A percentile compares a stretch with the other conserved stretches of the same genome.
phyloP scores from a whole-genome alignment of 2,888 invertebrate species.

The Acronicta leporina region DNA sequence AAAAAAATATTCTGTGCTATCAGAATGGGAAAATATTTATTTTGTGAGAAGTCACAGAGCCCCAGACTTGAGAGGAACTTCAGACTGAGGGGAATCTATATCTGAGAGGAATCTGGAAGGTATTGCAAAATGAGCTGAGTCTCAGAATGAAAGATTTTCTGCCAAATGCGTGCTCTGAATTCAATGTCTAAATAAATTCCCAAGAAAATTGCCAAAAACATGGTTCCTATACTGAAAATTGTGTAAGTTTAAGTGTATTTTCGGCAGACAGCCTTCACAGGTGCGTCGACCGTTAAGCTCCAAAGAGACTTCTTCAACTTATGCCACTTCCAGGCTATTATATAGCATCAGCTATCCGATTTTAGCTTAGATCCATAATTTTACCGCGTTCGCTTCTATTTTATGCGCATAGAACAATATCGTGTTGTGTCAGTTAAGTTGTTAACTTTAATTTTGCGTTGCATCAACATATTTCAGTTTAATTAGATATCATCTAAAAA shows the following conservation, averaged over 20 bases:
- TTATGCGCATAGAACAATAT: not conserved
- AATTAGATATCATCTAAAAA: too few relatives aligned
- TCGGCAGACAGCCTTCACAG: constrained; percentile 31
- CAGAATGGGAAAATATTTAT: too few relatives aligned
- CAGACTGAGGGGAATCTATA: too few relatives aligned
- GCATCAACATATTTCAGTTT: too few relatives aligned
- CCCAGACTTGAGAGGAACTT: too few relatives aligned
- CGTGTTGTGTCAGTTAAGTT: not conserved
- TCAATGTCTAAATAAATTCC: not conserved
- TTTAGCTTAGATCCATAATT: constrained; percentile 6
- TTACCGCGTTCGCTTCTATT: too few relatives aligned
- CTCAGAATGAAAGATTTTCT: too few relatives aligned
- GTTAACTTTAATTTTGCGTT: not conserved
- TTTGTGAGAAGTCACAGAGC: too few relatives aligned
- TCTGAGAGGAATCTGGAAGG: too few relatives aligned
- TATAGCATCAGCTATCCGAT: constrained; percentile 25
- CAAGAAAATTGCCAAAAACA: constrained; percentile 2
- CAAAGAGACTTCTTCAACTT: constrained; percentile 32
- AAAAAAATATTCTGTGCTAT: too few relatives aligned
- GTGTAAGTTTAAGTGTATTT: constrained; percentile 39
- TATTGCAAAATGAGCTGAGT: too few relatives aligned
- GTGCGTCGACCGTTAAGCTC: constrained; percentile 46
- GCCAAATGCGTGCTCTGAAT: too few relatives aligned
- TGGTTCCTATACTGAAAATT: constrained; percentile 29
- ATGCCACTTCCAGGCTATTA: constrained; percentile 21